Percentiles rank a stretch among this genome's conserved stretches.
These are phyloP conservation scores for Anabacerthia variegaticeps DNA, from an alignment of 2,797 vertebrate species.

Conservation along the genomic window DNA sequence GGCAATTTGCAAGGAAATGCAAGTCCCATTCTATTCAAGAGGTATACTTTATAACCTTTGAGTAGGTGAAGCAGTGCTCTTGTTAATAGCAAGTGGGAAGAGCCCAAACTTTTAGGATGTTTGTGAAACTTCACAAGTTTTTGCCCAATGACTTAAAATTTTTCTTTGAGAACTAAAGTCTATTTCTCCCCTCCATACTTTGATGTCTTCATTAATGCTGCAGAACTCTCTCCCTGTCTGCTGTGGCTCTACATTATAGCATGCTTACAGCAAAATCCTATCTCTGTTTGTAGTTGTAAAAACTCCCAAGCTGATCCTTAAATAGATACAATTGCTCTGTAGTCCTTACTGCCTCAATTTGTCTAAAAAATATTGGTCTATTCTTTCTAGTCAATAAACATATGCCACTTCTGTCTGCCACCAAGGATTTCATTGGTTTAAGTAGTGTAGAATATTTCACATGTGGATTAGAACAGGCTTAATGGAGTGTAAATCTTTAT, in stretches of 20 bases:
- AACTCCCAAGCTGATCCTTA: slow-evolving; percentile 54
- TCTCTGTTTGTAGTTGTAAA: slow-evolving; percentile 43
- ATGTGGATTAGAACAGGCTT: not conserved
- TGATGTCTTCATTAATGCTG: slow-evolving; percentile 5
- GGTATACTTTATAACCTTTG: not conserved
- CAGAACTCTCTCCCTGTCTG: not conserved
- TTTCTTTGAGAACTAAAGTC: not conserved
- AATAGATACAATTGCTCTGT: slow-evolving; percentile 18
- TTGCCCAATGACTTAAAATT: not conserved
- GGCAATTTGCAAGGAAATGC: not conserved
- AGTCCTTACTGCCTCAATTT: slow-evolving; percentile 17
- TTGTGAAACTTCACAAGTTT: not conserved
- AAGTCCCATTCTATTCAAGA: not conserved
- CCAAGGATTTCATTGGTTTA: not conserved
- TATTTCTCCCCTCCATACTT: slow-evolving; percentile 1
- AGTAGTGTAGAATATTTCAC: not conserved
- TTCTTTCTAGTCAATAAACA: slow-evolving; percentile 16
- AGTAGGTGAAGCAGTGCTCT: not conserved
- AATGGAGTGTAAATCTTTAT: not conserved
- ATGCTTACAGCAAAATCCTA: slow-evolving; percentile 36
- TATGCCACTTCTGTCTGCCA: slow-evolving; percentile 8
- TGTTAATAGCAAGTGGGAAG: not conserved
- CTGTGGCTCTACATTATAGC: slow-evolving; percentile 13
- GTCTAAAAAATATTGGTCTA: slow-evolving; percentile 32
- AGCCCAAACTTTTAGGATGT: not conserved